Evolutionary conservation across 2,113 vertebrate species (phyloP).

Genomic region (Brienomyrus brachyistius): DNA sequence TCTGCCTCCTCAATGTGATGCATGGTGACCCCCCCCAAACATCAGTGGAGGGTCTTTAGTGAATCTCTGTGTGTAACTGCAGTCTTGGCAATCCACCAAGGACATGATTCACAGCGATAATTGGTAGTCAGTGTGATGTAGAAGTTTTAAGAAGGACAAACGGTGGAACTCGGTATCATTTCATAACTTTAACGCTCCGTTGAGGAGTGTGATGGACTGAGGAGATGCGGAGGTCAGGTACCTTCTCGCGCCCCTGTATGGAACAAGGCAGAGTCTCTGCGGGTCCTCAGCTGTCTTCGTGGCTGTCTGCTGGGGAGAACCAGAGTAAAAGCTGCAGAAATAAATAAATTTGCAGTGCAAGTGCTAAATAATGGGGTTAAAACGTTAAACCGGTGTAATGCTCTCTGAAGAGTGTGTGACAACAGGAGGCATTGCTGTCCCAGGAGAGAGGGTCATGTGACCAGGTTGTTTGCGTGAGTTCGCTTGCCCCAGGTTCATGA

Average conservation of each 20-base stretch:
- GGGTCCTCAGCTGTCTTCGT: background rate
- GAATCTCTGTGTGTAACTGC: background rate
- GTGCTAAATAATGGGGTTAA: background rate
- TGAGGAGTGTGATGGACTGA: background rate
- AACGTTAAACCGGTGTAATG: background rate
- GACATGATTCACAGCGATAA: background rate
- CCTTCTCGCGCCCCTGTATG: background rate
- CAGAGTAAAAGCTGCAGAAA: background rate
- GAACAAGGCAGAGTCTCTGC: background rate
- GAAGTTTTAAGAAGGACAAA: background rate
- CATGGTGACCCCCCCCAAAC: background rate
- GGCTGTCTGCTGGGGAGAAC: background rate
- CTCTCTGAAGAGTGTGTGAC: background rate
- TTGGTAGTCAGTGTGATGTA: background rate
- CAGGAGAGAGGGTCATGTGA: background rate
- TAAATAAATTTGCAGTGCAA: background rate
- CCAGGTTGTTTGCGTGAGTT: background rate
- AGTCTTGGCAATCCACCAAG: background rate
- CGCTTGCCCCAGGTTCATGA: background rate
- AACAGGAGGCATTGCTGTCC: background rate
- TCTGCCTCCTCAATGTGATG: background rate
- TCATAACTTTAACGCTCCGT: background rate
- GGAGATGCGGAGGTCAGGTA: background rate
- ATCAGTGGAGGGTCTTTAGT: background rate
- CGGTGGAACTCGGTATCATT: background rate